These are phyloP conservation scores for Ypsolopha scabrella DNA, from an alignment of 2,888 invertebrate genomes.

Conservation along the genomic window DNA sequence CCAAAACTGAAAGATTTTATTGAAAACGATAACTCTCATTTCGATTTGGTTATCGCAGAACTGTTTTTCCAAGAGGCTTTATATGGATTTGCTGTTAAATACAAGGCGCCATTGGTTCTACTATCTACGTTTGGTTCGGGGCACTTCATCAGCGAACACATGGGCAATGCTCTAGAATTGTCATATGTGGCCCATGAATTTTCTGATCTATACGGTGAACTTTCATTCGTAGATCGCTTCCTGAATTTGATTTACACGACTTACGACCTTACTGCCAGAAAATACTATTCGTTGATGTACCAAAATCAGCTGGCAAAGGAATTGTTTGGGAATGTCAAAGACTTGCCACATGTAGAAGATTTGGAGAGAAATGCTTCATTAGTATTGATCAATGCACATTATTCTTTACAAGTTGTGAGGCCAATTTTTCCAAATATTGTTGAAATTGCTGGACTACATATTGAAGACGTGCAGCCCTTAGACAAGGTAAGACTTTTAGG, in stretches of 20 bases:
- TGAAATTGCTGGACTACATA: conserved; percentile 68
- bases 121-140: conserved; percentile 14
- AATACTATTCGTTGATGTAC: conserved; percentile 16
- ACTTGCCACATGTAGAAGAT: conserved; percentile 37
- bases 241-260: conserved; percentile 1
- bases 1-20: conserved; percentile 14
- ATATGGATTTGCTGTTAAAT: conserved; percentile 22
- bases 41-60: conserved; percentile 23
- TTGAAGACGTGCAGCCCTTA: conserved; percentile 37
- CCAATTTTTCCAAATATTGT: conserved; percentile 51
- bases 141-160: conserved; percentile 14
- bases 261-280: conserved; percentile 8
- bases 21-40: conserved; percentile 15
- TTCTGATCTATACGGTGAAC: conserved; percentile 33
- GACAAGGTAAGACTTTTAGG: conserved; percentile 18
- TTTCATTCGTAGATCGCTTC: conserved; percentile 39
- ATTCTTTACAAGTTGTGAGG: conserved; percentile 43
- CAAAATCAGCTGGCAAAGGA: conserved; percentile 33
- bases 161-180: conserved; percentile 16
- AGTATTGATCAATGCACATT: conserved; percentile 57
- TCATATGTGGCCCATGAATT: conserved; percentile 58
- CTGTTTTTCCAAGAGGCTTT: conserved; percentile 24
- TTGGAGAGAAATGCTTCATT: conserved; percentile 55
- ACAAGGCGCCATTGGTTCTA: conserved; percentile 16
- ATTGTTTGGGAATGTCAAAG: conserved; percentile 22